phyloP scores from a whole-genome alignment of 2,888 invertebrate species.

The Prenolepis imparis region DNA sequence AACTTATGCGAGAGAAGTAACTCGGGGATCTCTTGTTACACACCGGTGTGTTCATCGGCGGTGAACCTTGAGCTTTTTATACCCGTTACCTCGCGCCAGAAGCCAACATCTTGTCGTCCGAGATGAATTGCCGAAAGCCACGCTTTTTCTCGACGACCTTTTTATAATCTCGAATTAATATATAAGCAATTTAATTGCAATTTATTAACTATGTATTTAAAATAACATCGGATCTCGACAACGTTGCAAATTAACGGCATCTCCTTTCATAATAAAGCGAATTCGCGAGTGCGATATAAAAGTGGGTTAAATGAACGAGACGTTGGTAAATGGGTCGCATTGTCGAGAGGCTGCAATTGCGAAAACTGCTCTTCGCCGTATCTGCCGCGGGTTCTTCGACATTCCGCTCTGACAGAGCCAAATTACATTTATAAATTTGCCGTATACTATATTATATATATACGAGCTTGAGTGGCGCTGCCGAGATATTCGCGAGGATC shows the following conservation, averaged over 20 bases:
- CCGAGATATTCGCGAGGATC: constrained; percentile 49
- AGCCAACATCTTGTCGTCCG: background rate
- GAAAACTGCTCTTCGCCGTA: constrained; percentile 11
- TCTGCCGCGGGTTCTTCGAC: constrained; percentile 41
- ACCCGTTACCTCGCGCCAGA: background rate
- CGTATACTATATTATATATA: background rate
- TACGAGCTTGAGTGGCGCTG: background rate
- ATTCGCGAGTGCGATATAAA: background rate
- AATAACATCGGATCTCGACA: background rate
- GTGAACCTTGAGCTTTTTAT: constrained; percentile 40
- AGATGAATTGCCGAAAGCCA: background rate
- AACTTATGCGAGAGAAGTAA: constrained; percentile 68
- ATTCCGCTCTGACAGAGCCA: constrained; percentile 48
- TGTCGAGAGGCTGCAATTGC: background rate
- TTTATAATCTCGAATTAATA: constrained; percentile 2
- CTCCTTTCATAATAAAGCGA: background rate
- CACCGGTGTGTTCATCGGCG: constrained; percentile 41
- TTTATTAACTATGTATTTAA: background rate
- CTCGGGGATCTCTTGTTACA: constrained; percentile 73
- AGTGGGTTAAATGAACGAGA: constrained; percentile 1
- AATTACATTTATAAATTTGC: constrained; percentile 56
- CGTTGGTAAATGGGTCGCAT: constrained; percentile 1
- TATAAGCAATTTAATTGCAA: background rate
- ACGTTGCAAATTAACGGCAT: background rate
- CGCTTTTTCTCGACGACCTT: background rate